Base-by-base conservation (phyloP, 1,140 invertebrate genomes). In the Pteromalus puparum region DNA sequence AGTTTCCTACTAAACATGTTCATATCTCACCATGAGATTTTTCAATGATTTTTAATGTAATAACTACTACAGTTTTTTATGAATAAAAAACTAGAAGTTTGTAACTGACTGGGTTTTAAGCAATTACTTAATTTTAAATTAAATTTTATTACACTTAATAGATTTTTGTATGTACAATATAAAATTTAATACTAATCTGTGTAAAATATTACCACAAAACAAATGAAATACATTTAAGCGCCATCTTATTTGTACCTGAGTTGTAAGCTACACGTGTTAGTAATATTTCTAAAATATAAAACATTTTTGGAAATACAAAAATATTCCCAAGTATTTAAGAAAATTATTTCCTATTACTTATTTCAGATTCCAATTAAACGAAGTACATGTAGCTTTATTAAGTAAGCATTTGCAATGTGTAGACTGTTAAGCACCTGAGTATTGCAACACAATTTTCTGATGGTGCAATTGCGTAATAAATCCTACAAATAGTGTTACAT, bases 201-300 rank as follows among this genome's bases (percentile, higher is more conserved):
- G 10, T 70, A 28, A 70, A 61, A 61, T n/a, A 7, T 7, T 65
- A 65, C n/a, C 1, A 7, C 13, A 65, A 70, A 70, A 28, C 26
- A 70, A 26, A 1, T 9, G 30, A 70, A 70, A 70, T 26, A 26
- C 30, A 42, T 30, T 18, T 4, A 26, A 4, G 26, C 28, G 26
- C 28, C 24, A 26, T n/a, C 12, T 30, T 34, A 34, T 26, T 24
- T 28, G 26, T 21, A n/a, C 28, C 7, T 24, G 13, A 30, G 28
- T 70, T 30, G 18, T 61, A 61, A 21, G 10, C 13, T 75, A 75
- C 15, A 75, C 12, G 21, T 42, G 7, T 48, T 48, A 26, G 42
- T 34, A 77, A 77, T 18, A 77, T 13, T 28, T 48, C 26, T 5
- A 76, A 76, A 76, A 48, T 46, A 48, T 46, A 48, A 75, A 46